Evolutionary conservation across 2,888 invertebrate genomes (phyloP).

Genomic region (Agonopterix alstromeriana): DNA sequence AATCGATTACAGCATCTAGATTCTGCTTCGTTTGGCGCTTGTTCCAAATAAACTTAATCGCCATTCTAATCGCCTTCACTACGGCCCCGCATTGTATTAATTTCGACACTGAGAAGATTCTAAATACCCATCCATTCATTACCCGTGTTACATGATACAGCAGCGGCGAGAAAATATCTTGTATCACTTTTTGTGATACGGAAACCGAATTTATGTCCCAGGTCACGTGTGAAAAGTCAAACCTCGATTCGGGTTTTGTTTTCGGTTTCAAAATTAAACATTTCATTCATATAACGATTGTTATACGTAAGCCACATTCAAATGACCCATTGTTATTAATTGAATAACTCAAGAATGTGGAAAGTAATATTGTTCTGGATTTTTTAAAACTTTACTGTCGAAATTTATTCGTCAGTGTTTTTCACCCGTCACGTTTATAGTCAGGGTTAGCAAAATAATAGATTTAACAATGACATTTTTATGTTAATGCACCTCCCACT

Average conservation of each 20-base stretch:
- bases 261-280: slow-evolving; percentile 49
- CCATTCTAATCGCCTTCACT: slow-evolving; percentile 3
- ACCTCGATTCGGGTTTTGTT: slow-evolving; percentile 30
- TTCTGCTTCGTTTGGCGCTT: background rate
- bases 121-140: slow-evolving; percentile 24
- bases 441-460: too few species aligned
- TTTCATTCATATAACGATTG: slow-evolving; percentile 39
- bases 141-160: slow-evolving; percentile 26
- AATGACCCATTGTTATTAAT: slow-evolving; percentile 50
- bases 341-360: slow-evolving; percentile 27
- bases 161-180: slow-evolving; percentile 15
- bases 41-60: background rate
- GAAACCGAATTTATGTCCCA: slow-evolving; percentile 30
- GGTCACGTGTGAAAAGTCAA: slow-evolving; percentile 40
- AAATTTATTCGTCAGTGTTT: too few species aligned
- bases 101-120: slow-evolving; percentile 16
- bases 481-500: too few species aligned
- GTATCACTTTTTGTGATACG: slow-evolving; percentile 20
- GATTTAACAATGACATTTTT: too few species aligned
- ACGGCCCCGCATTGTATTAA: slow-evolving; percentile 4
- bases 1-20: background rate
- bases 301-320: slow-evolving; percentile 46
- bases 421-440: too few species aligned
- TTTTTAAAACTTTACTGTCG: background rate
- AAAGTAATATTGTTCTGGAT: slow-evolving; percentile 11